Conservation (phyloP, 1,140 invertebrate genomes). For the Drosophila sp. region DNA sequence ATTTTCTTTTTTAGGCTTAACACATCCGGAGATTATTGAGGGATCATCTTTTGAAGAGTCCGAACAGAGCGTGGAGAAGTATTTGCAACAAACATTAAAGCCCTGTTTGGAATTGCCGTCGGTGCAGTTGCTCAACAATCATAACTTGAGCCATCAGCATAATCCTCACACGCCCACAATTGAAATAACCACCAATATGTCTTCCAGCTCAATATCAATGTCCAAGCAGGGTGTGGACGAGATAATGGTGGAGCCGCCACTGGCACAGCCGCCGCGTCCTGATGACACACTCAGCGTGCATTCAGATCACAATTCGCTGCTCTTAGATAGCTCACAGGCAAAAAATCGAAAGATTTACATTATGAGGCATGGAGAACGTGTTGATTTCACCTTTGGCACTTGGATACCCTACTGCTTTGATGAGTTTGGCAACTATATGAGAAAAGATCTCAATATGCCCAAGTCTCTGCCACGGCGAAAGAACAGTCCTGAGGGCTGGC, state of each 20-base stretch:
- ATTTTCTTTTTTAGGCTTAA: slow-evolving; percentile 26
- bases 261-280: slow-evolving; percentile 51
- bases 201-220: slow-evolving; percentile 53
- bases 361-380: slow-evolving; percentile 89
- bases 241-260: slow-evolving; percentile 72
- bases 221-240: slow-evolving; percentile 64
- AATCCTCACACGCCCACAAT: slow-evolving; percentile 73
- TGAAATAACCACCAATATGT: slow-evolving; percentile 73
- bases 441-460: slow-evolving; percentile 96
- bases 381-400: slow-evolving; percentile 94
- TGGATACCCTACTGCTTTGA: slow-evolving; percentile 96
- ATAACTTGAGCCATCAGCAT: slow-evolving; percentile 58
- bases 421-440: slow-evolving; percentile 89
- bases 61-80: slow-evolving; percentile 78
- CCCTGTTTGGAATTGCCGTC: slow-evolving; percentile 74
- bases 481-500: slow-evolving; percentile 87
- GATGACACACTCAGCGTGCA: slow-evolving; percentile 75
- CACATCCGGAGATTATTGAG: slow-evolving; percentile 70
- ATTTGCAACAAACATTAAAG: slow-evolving; percentile 71
- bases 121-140: slow-evolving; percentile 58
- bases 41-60: slow-evolving; percentile 77
- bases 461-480: slow-evolving; percentile 86
- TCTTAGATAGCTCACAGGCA: slow-evolving; percentile 34
- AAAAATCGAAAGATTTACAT: slow-evolving; percentile 86
- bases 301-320: slow-evolving; percentile 58